Conservation (phyloP, 2,797 vertebrate genomes). For the Antennarius maculatus region DNA sequence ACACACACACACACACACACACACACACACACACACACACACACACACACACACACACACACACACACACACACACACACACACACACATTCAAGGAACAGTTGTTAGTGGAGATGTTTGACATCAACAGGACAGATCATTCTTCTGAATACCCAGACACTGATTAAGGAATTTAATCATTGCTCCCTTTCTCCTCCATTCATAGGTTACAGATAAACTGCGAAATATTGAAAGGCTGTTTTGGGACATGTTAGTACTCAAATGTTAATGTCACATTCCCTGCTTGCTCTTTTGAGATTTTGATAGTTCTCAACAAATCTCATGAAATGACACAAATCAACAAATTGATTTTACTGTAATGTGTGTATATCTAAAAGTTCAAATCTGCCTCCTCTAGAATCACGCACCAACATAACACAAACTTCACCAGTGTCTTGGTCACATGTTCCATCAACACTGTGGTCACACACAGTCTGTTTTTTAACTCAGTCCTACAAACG, state of each 20-base stretch:
- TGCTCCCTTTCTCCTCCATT: too few relatives aligned
- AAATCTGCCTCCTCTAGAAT: too few relatives aligned
- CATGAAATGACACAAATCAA: constrained; percentile 28
- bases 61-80: background rate
- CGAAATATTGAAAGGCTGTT: background rate
- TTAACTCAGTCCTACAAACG: background rate
- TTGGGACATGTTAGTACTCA: constrained; percentile 3
- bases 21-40: too few relatives aligned
- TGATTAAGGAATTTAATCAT: too few relatives aligned
- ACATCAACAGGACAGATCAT: constrained; percentile 21
- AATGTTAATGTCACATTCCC: constrained; percentile 38
- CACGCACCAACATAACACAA: too few relatives aligned
- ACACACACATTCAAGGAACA: constrained; percentile 26
- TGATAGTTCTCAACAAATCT: constrained; percentile 45
- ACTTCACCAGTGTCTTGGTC: too few relatives aligned
- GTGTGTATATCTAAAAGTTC: background rate
- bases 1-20: too few relatives aligned
- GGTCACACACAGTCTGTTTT: background rate
- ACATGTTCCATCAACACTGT: too few relatives aligned
- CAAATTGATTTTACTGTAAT: background rate
- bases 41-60: too few relatives aligned
- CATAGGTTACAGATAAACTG: too few relatives aligned
- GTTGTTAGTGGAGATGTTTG: constrained; percentile 34
- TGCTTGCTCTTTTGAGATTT: constrained; percentile 29
- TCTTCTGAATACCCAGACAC: constrained; percentile 9